A percentile compares a stretch with the other conserved stretches of the same genome.
phyloP scores from a whole-genome alignment of 2,113 vertebrate species.

The Pavo muticus region DNA sequence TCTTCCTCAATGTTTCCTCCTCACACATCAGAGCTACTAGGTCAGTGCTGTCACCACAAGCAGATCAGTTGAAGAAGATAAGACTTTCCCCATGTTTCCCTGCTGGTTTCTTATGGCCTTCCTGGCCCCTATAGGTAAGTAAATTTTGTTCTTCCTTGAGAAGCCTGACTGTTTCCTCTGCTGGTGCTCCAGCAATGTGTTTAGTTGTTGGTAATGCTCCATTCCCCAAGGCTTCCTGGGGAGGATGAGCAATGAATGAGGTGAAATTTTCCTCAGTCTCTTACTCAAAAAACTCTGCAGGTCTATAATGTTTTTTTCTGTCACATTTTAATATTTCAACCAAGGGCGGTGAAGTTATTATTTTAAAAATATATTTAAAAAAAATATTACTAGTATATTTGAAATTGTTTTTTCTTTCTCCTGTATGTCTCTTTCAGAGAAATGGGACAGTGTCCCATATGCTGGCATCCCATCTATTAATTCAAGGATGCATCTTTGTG shows the following conservation, averaged over 20 bases:
- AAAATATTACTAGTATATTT: not conserved
- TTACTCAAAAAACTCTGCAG: too few species aligned
- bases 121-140: not conserved
- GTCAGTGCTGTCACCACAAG: not conserved
- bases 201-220: too few species aligned
- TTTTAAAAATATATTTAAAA: not conserved
- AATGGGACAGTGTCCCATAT: not conserved
- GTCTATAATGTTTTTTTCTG: rapidly evolving
- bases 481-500: too few species aligned
- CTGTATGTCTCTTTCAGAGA: not conserved
- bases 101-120: not conserved
- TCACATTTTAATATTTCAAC: not conserved
- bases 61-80: not conserved
- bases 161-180: not conserved
- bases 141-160: not conserved
- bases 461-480: not conserved
- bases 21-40: not conserved
- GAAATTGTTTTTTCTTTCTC: not conserved
- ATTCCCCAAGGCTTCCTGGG: not conserved
- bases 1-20: not conserved
- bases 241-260: not conserved
- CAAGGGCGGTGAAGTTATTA: not conserved
- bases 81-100: not conserved
- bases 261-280: not conserved
- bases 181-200: not conserved